A percentile compares a stretch with the other conserved stretches of the same genome.
phyloP scores from a whole-genome alignment of 2,797 vertebrate genomes.

The Eutrigla gurnardus region DNA sequence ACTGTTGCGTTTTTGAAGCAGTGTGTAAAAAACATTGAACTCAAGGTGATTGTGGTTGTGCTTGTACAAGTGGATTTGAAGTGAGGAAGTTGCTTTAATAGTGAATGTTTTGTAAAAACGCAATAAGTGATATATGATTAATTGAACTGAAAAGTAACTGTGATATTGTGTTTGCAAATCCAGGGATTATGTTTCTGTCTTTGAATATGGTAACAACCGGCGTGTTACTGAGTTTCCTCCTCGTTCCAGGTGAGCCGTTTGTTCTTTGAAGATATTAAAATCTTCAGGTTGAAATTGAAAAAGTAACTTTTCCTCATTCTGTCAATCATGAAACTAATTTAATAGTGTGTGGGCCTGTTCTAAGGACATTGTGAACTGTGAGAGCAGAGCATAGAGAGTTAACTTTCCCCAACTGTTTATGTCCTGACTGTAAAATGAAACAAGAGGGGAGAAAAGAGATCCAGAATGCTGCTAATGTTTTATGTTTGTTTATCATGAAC shows the following conservation, averaged over 20 bases:
- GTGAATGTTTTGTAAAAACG: too few species aligned
- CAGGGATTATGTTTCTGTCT: constrained; percentile 4
- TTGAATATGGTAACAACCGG: not conserved
- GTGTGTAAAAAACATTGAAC: not conserved
- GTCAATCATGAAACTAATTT: too few species aligned
- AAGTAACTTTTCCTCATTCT: too few species aligned
- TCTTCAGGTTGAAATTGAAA: too few species aligned
- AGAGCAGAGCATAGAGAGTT: not conserved
- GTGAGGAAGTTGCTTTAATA: not conserved
- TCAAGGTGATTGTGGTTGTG: too few species aligned
- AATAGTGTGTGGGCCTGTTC: too few species aligned
- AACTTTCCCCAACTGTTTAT: not conserved
- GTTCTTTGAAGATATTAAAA: not conserved
- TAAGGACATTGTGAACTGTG: too few species aligned
- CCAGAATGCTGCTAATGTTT: not conserved
- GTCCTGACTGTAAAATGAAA: not conserved
- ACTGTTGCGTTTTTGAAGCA: not conserved
- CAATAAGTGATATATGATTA: not conserved
- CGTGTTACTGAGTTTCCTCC: constrained; percentile 35
- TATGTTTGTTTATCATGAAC: not conserved
- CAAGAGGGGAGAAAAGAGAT: too few species aligned
- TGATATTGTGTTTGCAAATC: not conserved
- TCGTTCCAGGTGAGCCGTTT: constrained; percentile 51
- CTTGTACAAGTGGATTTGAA: not conserved
- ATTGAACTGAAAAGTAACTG: not conserved